phyloP scores from a whole-genome alignment of 2,888 invertebrate species.

The Campoplex capitator region DNA sequence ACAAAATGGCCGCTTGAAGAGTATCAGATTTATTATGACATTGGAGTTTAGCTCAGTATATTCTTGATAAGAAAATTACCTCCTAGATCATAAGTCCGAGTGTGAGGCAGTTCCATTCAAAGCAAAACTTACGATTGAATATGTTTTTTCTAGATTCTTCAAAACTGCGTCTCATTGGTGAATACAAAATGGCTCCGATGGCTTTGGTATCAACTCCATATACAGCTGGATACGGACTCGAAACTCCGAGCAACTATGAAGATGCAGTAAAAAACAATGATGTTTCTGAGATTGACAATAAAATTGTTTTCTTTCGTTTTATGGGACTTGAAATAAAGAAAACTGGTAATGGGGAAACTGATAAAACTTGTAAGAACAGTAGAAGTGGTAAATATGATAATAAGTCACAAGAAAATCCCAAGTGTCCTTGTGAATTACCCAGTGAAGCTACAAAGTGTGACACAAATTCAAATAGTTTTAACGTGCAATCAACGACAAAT shows the following conservation, averaged over 20 bases:
- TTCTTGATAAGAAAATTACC: not conserved
- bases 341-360: not conserved
- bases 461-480: not conserved
- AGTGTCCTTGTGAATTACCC: conserved; percentile 1
- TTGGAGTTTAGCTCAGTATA: not conserved
- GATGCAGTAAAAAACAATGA: conserved; percentile 38
- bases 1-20: conserved; percentile 37
- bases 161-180: conserved; percentile 4
- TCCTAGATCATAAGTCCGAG: not conserved
- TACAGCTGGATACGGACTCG: not conserved
- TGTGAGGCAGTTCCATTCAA: not conserved
- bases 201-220: not conserved
- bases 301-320: conserved; percentile 69
- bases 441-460: conserved; percentile 3
- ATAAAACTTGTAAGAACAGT: conserved; percentile 18
- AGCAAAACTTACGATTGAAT: conserved; percentile 53
- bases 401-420: conserved; percentile 11
- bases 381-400: not conserved
- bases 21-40: conserved; percentile 10
- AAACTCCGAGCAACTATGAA: conserved; percentile 1
- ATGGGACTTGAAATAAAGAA: conserved; percentile 66
- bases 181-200: conserved; percentile 60
- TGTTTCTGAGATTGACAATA: conserved; percentile 43
- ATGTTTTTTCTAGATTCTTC: conserved; percentile 53
- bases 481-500: conserved; percentile 15